Base-by-base conservation (phyloP, 1,140 invertebrate species). In the Leucophenga varia region DNA sequence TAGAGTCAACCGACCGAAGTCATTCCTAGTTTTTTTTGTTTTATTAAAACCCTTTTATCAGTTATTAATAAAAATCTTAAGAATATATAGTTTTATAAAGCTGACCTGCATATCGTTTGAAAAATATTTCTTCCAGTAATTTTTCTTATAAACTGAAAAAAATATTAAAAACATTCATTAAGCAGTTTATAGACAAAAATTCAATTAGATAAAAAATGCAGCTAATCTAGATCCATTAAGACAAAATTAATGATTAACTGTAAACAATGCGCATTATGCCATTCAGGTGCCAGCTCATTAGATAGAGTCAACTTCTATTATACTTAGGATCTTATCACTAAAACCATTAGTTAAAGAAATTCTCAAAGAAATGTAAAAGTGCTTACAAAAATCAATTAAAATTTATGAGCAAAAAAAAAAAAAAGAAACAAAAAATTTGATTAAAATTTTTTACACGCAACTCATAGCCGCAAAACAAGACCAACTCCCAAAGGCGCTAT, bases 191-290 rank as follows among this genome's bases (percentile, higher is more conserved):
- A 18, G 16, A 43, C 31, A 50, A 51, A 65, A 59, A 67, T 67
- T 57, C 51, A 67, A 67, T 67, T 67, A 68, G 57, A 53, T 67
- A 59, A 63, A 59, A 57, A 43, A 54, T 56, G 38, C 12, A 34
- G 46, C 36, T 39, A 43, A 67, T 67, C 64, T 59, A 42, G 54
- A 67, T 67, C 47, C 59, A 63, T 67, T 67, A 59, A 52, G 38
- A n/a, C 54, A 50, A 28, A 54, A 56, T 63, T 67, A 67, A 67
- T 67, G 63, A 67, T 50, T n/a, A n/a, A n/a, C n/a, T n/a, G n/a
- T n/a, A n/a, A n/a, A n/a, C 45, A 36, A 42, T 41, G 12, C 35
- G 6, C 16, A 19, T 13, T 17, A 17, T 9, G 32, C 37, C n/a
- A n/a, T 52, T 41, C 21, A 35, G 42, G 22, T 25, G 5, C 22